Base-by-base conservation (phyloP, 37 sponge, comb jelly and placozoan species). In the Bolinopsis microptera region DNA sequence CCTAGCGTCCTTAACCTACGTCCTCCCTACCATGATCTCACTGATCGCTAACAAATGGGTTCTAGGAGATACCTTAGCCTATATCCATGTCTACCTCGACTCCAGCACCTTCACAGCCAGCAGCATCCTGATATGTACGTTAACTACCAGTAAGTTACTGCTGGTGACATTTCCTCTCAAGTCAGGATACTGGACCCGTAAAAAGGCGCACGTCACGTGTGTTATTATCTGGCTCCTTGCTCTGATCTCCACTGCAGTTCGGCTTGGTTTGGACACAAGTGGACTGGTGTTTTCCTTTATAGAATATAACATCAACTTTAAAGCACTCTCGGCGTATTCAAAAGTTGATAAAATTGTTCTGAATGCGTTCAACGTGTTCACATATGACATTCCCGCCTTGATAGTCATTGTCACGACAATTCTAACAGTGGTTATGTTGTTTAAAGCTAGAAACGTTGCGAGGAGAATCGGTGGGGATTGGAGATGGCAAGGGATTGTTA, bases 401-500 rank as follows among this genome's bases (percentile, higher is more conserved):
- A 27, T 77, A 32, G 80, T 77, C 35, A 32, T 77, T 35, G 21
- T 28, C 1, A 35, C 35, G 21, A 77, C 33, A 1, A 5, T 31
- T 3, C 18, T 27, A 16, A 77, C 80, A 18, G 35, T 77, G 33
- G 27, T 27, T 0, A 16, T 34, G 8, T 32, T 77, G 33, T 3
- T 77, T 34, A 32, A 36, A 33, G 16, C 80, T 1, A 1, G 80
- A 8, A 32, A 77, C 1, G 27, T 36, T 2, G 80, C 80, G 9
- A 31, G 32, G 37, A 32, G 32, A 32, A 32, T 34, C 18, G 80
- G 80, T 1, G 80, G 80, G 3, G 80, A 77, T 13, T 16, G 13
- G 80, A 27, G 80, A 1, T 77, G 80, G 80, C 80, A 77, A 77
- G 80, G 80, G 36, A 77, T 77, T 22, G 80, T 77, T 21, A 77